Evolutionary conservation across 2,113 vertebrate genomes (phyloP), one percentile per base, ranked within the genome.

Genomic region (Forbesichthys agassizii): DNA sequence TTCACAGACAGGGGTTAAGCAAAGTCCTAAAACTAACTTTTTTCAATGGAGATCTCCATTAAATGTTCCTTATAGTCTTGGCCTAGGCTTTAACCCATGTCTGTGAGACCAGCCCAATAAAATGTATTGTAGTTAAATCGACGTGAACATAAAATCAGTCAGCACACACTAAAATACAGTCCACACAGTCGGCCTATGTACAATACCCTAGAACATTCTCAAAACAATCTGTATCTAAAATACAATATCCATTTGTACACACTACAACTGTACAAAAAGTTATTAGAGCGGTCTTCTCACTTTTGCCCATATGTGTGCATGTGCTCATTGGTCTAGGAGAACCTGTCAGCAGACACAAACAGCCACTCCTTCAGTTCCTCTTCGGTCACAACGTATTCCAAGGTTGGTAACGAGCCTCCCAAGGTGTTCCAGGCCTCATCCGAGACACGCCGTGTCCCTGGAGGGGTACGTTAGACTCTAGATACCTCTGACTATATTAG

Each of bases 341-440:
- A 93, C n/a, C 68, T 91, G 74, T 83, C 94, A 9, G 0, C 92
- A 68, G 89, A 94, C 33, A 77, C 95, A 9, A 91, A 88, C 51
- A 67, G 73, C 0, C 96, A 98, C 86, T 94, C 94, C 0, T 98
- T 96, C 91, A 94, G 92, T 87, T 96, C 95, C 61, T 98, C 98
- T 13, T 96, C 95, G 6, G 77, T 99, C 69, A 94, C 96, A 94
- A 96, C 94, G 0, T 99, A 96, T 70, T 96, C 96, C 79, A 98
- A 94, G 87, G 73, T 89, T 58, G 97, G 96, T 52, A 84, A 96
- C 68, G 95, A 96, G 58, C 93, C 95, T 4, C 88, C 98, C 7
- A 98, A 96, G 73, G 93, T 99, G 47, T 98, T 96, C 87, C 94
- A 98, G 5, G 95, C 96, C 13, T 90, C 93, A 0, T 80, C 92